Evolutionary conservation across 2,888 invertebrate species (phyloP), one percentile per base, ranked within the genome.

Genomic region (Gastrophysa polygoni): DNA sequence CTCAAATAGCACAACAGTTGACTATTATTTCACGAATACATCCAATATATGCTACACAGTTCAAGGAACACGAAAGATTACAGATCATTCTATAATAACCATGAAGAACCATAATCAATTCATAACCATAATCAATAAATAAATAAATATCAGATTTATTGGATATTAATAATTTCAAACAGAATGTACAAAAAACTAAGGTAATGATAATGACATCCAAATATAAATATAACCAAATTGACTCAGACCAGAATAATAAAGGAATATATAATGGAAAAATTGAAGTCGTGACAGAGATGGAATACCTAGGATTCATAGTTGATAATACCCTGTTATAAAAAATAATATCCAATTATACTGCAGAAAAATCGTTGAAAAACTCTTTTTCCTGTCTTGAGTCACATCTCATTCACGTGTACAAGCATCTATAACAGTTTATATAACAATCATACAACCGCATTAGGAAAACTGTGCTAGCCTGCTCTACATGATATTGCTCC

Each of bases 1-100:
- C 11, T 17, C 20, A 47, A 47, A 21, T 47, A 47, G 47, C 47
- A 47, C 47, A 47, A 47, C 47, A 47, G 20, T 47, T 47, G 47
- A 47, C 8, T 47, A 47, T 47, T 18, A 5, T 47, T 21, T 47
- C 1, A 47, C 47, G 6, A 47, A 47, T 47, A 47, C 47, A 47
- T 47, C 46, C 11, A 47, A 47, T 47, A 47, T 47, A 47, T 2
- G 20, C 47, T 47, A 21, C 20, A 47, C 47, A n/a, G 47, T 47
- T n/a, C 47, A 18, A 47, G 18, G 20, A 18, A 47, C 8, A 47
- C 18, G 2, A 18, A 20, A 47, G 20, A 47, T 47, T 47, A 47
- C 47, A 18, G 20, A 47, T 47, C 20, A 47, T 20, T 47, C 47
- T 47, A 32, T 32, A 32, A 32, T 32, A 32, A 32, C 32, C 4